A percentile compares a stretch with the other conserved stretches of the same genome.
phyloP scores from a whole-genome alignment of 2,797 vertebrate genomes.

The Myotis planiceps region DNA sequence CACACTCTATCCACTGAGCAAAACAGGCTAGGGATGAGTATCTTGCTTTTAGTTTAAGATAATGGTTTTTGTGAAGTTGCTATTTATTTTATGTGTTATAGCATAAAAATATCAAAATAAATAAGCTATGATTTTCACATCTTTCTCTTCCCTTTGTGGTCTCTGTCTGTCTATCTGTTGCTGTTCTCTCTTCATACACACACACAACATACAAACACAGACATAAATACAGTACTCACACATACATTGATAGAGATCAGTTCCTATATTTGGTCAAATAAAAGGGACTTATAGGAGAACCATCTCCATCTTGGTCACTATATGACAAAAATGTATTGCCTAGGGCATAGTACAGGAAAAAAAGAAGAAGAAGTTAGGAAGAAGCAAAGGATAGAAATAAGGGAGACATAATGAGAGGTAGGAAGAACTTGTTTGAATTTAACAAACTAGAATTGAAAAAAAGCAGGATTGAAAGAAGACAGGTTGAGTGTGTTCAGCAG shows the following conservation, averaged over 20 bases:
- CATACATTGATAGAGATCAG: background rate
- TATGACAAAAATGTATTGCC: background rate
- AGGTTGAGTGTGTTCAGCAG: background rate
- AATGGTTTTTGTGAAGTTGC: background rate
- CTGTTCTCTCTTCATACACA: background rate
- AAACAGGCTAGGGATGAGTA: background rate
- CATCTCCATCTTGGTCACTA: background rate
- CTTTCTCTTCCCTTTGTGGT: background rate
- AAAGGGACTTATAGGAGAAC: background rate
- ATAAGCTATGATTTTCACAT: background rate
- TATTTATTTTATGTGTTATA: background rate
- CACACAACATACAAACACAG: background rate
- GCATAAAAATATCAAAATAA: background rate
- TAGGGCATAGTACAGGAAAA: background rate
- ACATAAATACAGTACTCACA: background rate
- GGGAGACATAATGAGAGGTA: fast-evolving
- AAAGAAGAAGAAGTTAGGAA: background rate
- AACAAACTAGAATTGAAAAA: background rate
- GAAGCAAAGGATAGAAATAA: fast-evolving
- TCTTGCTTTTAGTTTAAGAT: background rate
- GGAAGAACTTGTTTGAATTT: background rate
- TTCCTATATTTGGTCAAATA: background rate
- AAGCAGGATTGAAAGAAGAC: background rate
- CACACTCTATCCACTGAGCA: no score
- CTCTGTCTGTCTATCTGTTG: background rate